Base-by-base conservation (phyloP, 1,140 invertebrate species). In the Notospermus geniculatus region DNA sequence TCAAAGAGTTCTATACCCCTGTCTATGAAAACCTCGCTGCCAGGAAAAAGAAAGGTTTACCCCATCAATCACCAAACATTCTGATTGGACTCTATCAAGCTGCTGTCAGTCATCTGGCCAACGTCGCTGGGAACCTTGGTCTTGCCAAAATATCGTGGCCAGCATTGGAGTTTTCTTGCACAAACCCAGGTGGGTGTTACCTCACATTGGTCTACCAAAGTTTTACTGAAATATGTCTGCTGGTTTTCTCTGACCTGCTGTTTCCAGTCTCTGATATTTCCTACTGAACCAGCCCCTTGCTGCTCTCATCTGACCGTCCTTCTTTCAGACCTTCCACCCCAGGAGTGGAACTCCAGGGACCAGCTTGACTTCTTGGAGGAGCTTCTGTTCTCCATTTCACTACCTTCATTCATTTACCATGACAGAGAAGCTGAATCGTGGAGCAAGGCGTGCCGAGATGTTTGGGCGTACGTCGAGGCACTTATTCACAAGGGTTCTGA, bases 111-210 rank as follows among this genome's bases (percentile, higher is more conserved):
- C 68, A 76, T 57, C 28, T 70, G 25, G 54, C 59, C 7, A 55
- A 63, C 56, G 67, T 67, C 0, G 41, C 63, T 13, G 64, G 67
- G 15, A 64, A 64, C n/a, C 32, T 55, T 15, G 29, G 50, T 9
- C 58, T 75, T 2, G n/a, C 43, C 4, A 27, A 66, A 19, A 39
- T 68, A n/a, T 73, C 72, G 0, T 76, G 74, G 70, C 72, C 72
- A 4, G 59, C 71, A 2, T 53, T 66, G 30, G 74, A 74, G 50
- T 71, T 76, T 60, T 57, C 64, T 17, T 15, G 41, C 1, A 45
- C 61, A 11, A 46, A 62, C 0, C 19, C 39, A 28, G 45, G 23
- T 28, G 17, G 30, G 46, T 30, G 43, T 43, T 19, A 28, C 41
- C 4, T 22, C 4, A 50, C 46, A 27, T 50, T 19, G n/a, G 4